These are phyloP conservation scores for Entelurus aequoreus DNA, from an alignment of 2,113 vertebrate species.

Conservation along the genomic window DNA sequence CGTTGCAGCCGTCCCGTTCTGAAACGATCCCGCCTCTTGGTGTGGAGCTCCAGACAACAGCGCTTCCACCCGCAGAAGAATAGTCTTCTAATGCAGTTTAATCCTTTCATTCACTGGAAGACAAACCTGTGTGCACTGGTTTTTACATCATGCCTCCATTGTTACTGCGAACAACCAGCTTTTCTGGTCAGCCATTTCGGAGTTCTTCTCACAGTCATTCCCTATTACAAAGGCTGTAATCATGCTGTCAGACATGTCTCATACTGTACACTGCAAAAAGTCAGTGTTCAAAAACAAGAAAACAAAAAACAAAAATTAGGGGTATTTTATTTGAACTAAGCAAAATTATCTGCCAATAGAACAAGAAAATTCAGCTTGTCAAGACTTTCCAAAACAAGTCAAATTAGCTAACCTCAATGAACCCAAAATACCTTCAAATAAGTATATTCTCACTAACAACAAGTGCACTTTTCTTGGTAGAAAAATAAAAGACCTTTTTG, in stretches of 20 bases:
- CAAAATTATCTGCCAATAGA: no score
- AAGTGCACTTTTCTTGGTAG: no score
- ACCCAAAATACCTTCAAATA: no score
- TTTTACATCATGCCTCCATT: constrained; percentile 35
- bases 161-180: constrained; percentile 34
- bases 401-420: no score
- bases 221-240: constrained; percentile 46
- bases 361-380: no score
- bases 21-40: constrained; percentile 6
- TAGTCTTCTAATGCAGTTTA: constrained; percentile 12
- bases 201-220: constrained; percentile 49
- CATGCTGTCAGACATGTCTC: constrained; percentile 46
- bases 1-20: constrained; percentile 14
- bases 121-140: constrained; percentile 36
- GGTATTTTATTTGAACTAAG: no score
- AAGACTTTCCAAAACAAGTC: no score
- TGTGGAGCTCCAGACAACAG: constrained; percentile 8
- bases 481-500: no score
- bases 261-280: no score
- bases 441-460: no score
- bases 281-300: no score
- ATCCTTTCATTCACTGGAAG: constrained; percentile 25
- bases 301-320: no score
- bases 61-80: constrained; percentile 18
- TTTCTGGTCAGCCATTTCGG: constrained; percentile 39